Conservation (phyloP, 2,113 vertebrate species). For the Oreotrochilus melanogaster region DNA sequence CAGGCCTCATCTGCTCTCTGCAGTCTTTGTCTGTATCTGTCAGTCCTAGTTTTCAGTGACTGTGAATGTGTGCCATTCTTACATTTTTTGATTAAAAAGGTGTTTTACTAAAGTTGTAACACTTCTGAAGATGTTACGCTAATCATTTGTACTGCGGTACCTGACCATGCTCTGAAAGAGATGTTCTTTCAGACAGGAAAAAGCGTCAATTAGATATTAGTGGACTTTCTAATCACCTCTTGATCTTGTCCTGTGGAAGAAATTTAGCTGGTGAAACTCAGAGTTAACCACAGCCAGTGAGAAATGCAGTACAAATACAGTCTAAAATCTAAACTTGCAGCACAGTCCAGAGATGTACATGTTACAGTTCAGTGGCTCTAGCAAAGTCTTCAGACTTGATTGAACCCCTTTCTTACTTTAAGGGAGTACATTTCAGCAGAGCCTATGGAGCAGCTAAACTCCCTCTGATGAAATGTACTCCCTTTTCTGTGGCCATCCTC, state of each 20-base stretch:
- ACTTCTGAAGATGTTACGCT: not conserved
- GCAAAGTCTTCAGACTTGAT: not conserved
- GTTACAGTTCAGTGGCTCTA: not conserved
- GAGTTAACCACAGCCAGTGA: not conserved
- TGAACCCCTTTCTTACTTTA: not conserved
- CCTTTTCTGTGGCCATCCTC: not conserved
- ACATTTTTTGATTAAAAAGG: not conserved
- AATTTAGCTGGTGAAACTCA: not conserved
- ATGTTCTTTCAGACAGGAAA: not conserved
- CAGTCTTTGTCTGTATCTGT: conserved; percentile 29
- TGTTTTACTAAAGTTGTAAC: conserved; percentile 11
- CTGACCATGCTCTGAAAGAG: not conserved
- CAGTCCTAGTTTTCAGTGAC: not conserved
- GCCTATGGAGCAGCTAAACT: not conserved
- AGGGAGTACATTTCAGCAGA: not conserved
- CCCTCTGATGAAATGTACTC: too few relatives aligned
- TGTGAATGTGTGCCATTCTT: not conserved
- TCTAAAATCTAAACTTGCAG: not conserved
- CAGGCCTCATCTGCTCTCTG: not conserved
- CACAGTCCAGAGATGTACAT: not conserved
- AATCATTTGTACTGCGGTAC: not conserved
- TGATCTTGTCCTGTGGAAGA: not conserved
- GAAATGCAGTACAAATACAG: not conserved
- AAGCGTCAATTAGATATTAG: not conserved
- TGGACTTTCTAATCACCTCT: not conserved